A percentile compares a stretch with the other conserved stretches of the same genome.
phyloP scores from a whole-genome alignment of 2,888 invertebrate species.

The Nemurella pictetii region DNA sequence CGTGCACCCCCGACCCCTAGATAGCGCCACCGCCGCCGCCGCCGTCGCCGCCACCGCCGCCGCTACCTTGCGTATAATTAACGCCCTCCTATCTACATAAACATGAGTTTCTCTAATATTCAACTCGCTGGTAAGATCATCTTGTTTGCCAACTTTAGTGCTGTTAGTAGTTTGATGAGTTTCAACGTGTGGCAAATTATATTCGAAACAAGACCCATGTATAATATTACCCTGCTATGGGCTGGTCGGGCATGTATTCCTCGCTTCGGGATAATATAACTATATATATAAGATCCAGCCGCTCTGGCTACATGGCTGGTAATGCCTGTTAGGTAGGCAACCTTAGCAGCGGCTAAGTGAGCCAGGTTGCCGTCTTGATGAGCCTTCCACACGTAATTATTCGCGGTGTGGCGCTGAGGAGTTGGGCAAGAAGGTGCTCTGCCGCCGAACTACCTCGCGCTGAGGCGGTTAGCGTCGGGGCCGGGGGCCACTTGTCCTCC shows the following conservation, averaged over 20 bases:
- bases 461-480: too few relatives aligned
- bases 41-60: background rate
- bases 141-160: constrained; percentile 25
- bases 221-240: background rate
- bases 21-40: background rate
- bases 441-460: too few relatives aligned
- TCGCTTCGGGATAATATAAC: too few relatives aligned
- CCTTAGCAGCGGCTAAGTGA: background rate
- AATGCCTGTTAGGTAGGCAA: constrained; percentile 16
- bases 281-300: too few relatives aligned
- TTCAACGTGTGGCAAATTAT: constrained; percentile 4
- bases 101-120: constrained; percentile 18
- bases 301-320: background rate
- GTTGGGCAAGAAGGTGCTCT: too few relatives aligned
- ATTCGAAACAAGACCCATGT: constrained; percentile 11
- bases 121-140: background rate
- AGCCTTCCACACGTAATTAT: too few relatives aligned
- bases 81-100: constrained; percentile 6
- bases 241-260: too few relatives aligned
- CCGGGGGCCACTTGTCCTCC: too few relatives aligned
- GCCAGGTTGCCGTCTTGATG: background rate
- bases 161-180: constrained; percentile 24
- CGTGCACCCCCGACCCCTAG: background rate
- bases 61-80: constrained; percentile 20
- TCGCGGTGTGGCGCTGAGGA: too few relatives aligned